These are phyloP conservation scores for Montipora efflorescens DNA, from an alignment of 64 coral and sea anemone species.

Conservation along the genomic window DNA sequence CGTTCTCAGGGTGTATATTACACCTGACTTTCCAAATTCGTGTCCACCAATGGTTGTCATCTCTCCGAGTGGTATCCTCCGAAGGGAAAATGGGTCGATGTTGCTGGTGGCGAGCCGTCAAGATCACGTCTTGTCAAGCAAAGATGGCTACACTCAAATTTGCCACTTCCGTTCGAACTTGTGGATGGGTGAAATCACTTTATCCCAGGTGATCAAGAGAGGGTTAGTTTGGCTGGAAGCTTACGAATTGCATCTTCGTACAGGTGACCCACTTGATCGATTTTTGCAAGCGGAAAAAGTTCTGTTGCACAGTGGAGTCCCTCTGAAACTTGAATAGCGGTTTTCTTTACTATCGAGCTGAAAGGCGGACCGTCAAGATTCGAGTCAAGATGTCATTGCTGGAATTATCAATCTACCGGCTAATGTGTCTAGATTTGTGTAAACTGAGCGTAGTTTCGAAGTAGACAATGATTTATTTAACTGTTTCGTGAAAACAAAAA, in stretches of 20 bases:
- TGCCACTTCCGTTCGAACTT: slow-evolving; percentile 1
- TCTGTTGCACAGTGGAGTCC: too few relatives aligned
- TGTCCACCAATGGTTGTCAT: slow-evolving; percentile 26
- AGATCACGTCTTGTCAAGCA: slow-evolving; percentile 34
- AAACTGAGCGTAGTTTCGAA: too few relatives aligned
- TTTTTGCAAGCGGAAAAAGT: too few relatives aligned
- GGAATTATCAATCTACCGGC: too few relatives aligned
- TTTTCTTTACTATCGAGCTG: too few relatives aligned
- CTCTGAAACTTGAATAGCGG: too few relatives aligned
- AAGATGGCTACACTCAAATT: slow-evolving; percentile 43
- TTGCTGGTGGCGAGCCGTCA: background rate
- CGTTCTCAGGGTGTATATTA: slow-evolving; percentile 56
- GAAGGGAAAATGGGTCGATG: background rate
- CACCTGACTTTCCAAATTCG: slow-evolving; percentile 64
- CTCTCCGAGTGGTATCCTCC: background rate
- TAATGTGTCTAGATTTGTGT: too few relatives aligned
- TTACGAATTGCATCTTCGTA: slow-evolving; percentile 39
- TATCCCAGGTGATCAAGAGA: slow-evolving; percentile 55
- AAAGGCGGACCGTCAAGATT: too few relatives aligned
- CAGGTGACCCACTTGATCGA: slow-evolving; percentile 36
- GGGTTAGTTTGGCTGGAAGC: slow-evolving; percentile 55
- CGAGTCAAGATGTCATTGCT: too few relatives aligned
- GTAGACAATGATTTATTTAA: too few relatives aligned
- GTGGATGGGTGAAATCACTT: slow-evolving; percentile 40
- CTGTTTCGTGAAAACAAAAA: too few relatives aligned